A percentile compares a stretch with the other conserved stretches of the same genome.
Conservation (phyloP, 2,113 vertebrate species). For the Pseudopodoces humilis region DNA sequence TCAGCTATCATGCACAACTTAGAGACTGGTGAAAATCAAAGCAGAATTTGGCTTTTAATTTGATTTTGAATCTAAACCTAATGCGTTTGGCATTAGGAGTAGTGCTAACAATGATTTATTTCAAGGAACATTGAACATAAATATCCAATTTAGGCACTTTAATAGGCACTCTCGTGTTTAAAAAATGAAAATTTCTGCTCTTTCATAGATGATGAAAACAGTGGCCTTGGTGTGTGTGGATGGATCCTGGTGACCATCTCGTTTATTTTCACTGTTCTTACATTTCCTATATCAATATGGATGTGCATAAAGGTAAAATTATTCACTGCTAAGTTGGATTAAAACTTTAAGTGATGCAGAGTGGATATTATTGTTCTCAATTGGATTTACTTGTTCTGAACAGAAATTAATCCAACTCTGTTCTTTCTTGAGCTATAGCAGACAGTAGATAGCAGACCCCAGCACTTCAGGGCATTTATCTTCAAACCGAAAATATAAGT, state of each 20-base stretch:
- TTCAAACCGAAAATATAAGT: background rate
- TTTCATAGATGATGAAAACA: background rate
- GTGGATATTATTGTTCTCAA: background rate
- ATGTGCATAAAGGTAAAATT: slow-evolving; percentile 92
- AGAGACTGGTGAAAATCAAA: background rate
- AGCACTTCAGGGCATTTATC: background rate
- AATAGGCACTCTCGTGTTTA: background rate
- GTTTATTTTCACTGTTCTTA: slow-evolving; percentile 76
- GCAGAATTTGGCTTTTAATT: background rate
- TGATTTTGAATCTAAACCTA: background rate
- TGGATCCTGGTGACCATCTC: slow-evolving; percentile 83
- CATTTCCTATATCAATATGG: slow-evolving; percentile 90
- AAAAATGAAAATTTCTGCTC: background rate
- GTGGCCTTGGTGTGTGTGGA: slow-evolving; percentile 80
- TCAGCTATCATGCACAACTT: background rate
- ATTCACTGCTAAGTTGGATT: background rate
- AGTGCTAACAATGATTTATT: background rate
- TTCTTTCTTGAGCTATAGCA: background rate
- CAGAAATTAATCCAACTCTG: background rate
- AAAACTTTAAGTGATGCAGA: background rate
- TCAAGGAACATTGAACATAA: background rate
- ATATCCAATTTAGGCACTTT: background rate
- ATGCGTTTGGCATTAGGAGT: background rate
- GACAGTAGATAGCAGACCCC: background rate
- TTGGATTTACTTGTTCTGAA: background rate